phyloP scores from a whole-genome alignment of 2,113 vertebrate genomes.

The Accipiter cooperii region DNA sequence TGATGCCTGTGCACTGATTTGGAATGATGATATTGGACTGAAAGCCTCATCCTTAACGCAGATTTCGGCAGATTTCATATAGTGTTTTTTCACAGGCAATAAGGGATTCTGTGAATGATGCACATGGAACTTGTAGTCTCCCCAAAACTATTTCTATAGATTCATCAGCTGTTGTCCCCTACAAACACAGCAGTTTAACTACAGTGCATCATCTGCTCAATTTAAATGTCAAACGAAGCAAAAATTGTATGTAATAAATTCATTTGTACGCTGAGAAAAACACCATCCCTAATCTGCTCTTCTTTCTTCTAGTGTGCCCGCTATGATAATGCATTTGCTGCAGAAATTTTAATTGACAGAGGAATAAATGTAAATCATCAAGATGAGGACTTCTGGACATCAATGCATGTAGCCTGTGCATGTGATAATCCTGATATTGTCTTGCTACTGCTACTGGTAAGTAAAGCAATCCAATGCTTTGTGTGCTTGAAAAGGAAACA shows the following conservation, averaged over 20 bases:
- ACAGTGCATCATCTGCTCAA: neutral
- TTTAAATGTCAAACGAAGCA: neutral
- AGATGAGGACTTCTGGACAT: constrained; percentile 93
- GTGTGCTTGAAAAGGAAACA: neutral
- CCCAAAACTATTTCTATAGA: neutral
- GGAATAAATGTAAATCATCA: constrained; percentile 90
- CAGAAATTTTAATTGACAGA: constrained; percentile 88
- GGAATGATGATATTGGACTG: neutral
- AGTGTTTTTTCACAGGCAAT: neutral
- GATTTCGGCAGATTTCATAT: neutral
- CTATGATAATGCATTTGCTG: constrained; percentile 89
- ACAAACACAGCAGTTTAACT: neutral
- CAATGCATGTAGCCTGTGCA: constrained; percentile 88
- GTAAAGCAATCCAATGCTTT: neutral
- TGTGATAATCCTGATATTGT: constrained; percentile 88
- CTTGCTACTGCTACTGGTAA: constrained; percentile 88
- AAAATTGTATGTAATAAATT: neutral
- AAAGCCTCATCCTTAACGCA: neutral
- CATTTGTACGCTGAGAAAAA: neutral
- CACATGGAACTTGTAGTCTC: neutral
- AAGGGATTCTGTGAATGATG: neutral
- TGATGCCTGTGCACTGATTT: neutral
- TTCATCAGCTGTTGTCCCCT: neutral
- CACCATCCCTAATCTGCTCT: neutral
- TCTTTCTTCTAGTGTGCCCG: constrained; percentile 83